These are phyloP conservation scores for Tribolium madens DNA, from an alignment of 1,140 invertebrate species.

Conservation along the genomic window DNA sequence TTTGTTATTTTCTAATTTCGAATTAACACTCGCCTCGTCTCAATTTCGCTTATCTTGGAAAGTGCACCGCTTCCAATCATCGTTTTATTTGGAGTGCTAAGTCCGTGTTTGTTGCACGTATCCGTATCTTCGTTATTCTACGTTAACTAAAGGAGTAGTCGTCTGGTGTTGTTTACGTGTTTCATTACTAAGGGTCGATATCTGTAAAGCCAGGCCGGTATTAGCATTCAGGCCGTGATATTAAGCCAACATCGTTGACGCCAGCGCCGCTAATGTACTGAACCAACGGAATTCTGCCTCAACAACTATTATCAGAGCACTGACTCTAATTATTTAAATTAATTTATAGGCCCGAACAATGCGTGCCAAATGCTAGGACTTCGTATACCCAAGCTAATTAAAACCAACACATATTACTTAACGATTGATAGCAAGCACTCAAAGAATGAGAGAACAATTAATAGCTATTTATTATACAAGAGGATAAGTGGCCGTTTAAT, in stretches of 20 bases:
- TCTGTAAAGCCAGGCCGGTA: slow-evolving; percentile 45
- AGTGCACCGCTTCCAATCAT: slow-evolving; percentile 17
- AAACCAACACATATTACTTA: slow-evolving; percentile 9
- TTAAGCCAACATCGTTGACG: slow-evolving; percentile 41
- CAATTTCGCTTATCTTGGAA: slow-evolving; percentile 30
- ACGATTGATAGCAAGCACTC: no score
- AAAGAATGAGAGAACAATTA: no score
- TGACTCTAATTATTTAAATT: slow-evolving; percentile 52
- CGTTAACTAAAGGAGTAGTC: slow-evolving; percentile 45
- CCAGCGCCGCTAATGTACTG: slow-evolving; percentile 4
- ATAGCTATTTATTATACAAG: no score
- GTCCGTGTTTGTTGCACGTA: slow-evolving; percentile 28
- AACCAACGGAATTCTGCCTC: slow-evolving; percentile 8
- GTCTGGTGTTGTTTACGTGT: slow-evolving; percentile 49
- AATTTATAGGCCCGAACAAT: slow-evolving; percentile 45
- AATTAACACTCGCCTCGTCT: slow-evolving; percentile 17
- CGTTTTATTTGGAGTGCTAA: slow-evolving; percentile 13
- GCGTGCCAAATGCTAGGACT: slow-evolving; percentile 11
- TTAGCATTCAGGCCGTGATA: slow-evolving; percentile 51
- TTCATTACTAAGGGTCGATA: slow-evolving; percentile 51
- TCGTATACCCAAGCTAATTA: slow-evolving; percentile 39
- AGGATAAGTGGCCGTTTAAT: no score
- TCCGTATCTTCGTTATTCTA: slow-evolving; percentile 38
- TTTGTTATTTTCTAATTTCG: slow-evolving; percentile 35
- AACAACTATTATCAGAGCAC: slow-evolving; percentile 49